Percentiles rank a stretch among this genome's conserved stretches.
Conservation (phyloP, 2,113 vertebrate species). For the Limnothrissa miodon region DNA sequence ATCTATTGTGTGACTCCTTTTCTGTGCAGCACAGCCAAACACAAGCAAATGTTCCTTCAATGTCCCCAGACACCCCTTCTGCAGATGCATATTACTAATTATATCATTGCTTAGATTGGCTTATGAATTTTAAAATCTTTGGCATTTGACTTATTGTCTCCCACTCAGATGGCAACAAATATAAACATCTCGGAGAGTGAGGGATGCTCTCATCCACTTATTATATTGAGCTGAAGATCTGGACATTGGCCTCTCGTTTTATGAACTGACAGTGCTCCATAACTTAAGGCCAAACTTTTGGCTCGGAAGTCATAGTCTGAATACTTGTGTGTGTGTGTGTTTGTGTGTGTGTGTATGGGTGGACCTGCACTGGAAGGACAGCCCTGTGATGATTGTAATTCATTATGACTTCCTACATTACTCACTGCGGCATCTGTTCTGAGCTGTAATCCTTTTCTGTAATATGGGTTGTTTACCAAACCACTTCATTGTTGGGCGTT, state of each 20-base stretch:
- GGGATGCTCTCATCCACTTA: background rate
- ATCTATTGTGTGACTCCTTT: background rate
- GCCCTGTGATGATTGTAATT: background rate
- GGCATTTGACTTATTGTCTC: background rate
- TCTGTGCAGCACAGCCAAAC: background rate
- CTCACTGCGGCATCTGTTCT: background rate
- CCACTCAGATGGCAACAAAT: background rate
- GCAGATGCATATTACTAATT: background rate
- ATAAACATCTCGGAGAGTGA: background rate
- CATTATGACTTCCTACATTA: background rate
- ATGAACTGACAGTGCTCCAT: background rate
- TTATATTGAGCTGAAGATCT: background rate
- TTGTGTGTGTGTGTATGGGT: too few species aligned
- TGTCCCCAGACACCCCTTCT: background rate
- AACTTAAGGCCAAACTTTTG: background rate
- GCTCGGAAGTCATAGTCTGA: background rate
- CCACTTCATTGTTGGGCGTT: conserved; percentile 17
- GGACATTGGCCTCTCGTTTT: background rate
- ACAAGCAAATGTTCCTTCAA: background rate
- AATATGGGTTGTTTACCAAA: conserved; percentile 17
- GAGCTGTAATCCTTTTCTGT: background rate
- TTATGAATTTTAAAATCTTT: background rate
- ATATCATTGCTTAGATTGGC: conserved; percentile 1
- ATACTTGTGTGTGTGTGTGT: background rate
- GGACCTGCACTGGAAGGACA: background rate